Base-by-base conservation (phyloP, 2,113 vertebrate genomes). In the Anhinga anhinga region DNA sequence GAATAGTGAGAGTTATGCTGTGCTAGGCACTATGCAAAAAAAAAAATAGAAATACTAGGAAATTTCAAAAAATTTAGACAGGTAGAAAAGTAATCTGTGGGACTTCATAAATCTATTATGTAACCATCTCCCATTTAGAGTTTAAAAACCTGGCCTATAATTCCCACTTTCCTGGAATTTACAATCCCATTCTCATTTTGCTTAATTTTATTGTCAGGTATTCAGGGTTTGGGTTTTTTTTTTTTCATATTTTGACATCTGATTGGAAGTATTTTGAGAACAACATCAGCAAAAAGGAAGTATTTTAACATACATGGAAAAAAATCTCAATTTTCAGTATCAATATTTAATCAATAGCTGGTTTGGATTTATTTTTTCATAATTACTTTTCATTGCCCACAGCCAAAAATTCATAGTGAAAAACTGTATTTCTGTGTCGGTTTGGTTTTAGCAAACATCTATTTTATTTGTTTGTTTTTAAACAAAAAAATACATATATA, bases 211-310 rank as follows among this genome's bases (percentile, higher is more conserved):
- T 56, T 72, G 4, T 29, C 10, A 50, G 3, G 1, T 18, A 77
- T 82, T 18, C 10, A 49, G 27, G 5, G 3, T 0, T 7, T 70
- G 4, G 4, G 2, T 0, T 3, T 15, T 38, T 67, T 76, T 79
- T 73, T 76, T 79, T 73, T 38, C 3, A 47, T 42, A 4, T n/a
- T 62, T 71, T 71, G 11, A 11, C 4, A 34, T 63, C 42, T 66
- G 17, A 65, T 27, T 40, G 2, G 36, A 67, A 47, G 16, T 7
- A 38, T 30, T 88, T 67, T 58, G 21, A 49, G 7, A 84, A 53
- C 5, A 92, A 61, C 12, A 22, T 77, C 11, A 59, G 9, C 5
- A 74, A 62, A 71, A 92, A 23, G 2, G 15, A 85, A 78, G 2
- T 6, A 80, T 62, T 69, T 61, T 45, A 88, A 67, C 2, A 30